phyloP scores from a whole-genome alignment of 1,140 invertebrate species.

The Pollicipes pollicipes region DNA sequence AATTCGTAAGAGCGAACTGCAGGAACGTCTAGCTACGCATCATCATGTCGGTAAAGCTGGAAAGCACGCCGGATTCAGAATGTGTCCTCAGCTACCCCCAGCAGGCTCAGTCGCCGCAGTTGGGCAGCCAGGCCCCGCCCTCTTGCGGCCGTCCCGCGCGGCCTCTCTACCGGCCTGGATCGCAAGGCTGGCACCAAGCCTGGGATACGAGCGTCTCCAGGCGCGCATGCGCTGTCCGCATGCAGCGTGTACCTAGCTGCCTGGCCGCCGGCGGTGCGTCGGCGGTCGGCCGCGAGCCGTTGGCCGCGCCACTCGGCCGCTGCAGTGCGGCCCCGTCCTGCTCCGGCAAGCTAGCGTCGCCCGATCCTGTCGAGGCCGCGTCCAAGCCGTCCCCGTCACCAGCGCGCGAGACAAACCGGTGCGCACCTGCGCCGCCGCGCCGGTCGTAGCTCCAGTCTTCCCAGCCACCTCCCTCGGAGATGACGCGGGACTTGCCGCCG shows the following conservation, averaged over 20 bases:
- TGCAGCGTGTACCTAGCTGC: background rate
- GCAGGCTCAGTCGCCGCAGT: too few species aligned
- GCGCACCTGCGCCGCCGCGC: background rate
- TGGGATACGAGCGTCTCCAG: slow-evolving; percentile 25
- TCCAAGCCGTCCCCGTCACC: background rate
- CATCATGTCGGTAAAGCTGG: too few species aligned
- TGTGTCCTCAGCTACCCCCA: too few species aligned
- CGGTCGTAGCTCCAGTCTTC: background rate
- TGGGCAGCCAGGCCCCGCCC: too few species aligned
- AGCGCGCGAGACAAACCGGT: background rate
- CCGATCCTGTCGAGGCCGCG: too few species aligned
- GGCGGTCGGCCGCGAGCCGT: slow-evolving; percentile 6
- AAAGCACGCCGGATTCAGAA: too few species aligned
- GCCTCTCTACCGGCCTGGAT: too few species aligned
- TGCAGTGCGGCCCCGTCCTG: background rate
- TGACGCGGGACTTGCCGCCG: background rate
- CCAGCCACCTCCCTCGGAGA: background rate
- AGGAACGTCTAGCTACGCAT: too few species aligned
- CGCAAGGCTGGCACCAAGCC: too few species aligned
- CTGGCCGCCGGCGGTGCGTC: slow-evolving; percentile 5
- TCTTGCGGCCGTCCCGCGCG: too few species aligned
- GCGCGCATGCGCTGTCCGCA: slow-evolving; percentile 11
- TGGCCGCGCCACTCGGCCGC: background rate
- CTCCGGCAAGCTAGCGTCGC: background rate
- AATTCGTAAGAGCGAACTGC: too few species aligned